Evolutionary conservation across 2,113 vertebrate genomes (phyloP), one percentile per base, ranked within the genome.

Genomic region (Atrichornis clamosus): DNA sequence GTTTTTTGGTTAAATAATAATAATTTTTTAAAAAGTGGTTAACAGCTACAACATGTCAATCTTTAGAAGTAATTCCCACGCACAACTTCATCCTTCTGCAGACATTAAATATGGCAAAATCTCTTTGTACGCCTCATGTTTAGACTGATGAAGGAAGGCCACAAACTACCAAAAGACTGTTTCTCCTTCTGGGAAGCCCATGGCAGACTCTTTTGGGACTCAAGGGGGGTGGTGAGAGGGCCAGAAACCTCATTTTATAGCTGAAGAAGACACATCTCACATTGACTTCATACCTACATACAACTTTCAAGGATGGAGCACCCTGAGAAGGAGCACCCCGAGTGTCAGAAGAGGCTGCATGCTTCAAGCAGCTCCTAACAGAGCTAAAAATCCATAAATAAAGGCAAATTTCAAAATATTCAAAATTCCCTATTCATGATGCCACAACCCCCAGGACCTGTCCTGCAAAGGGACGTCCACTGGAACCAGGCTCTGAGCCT

Each of bases 1-100:
- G 87, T 3, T 91, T 96, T 93, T 75, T 85, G 44, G 65, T 87
- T 86, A 42, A 77, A 84, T 82, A 84, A 85, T 41, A 18, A 62
- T 17, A 32, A 52, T 9, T 84, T n/a, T n/a, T n/a, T n/a, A 63
- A 77, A 59, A 59, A 85, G 50, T 86, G 50, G 63, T 90, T 92
- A 94, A 68, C 88, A 92, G 79, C 94, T 93, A 94, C 88, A 93
- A 93, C 96, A 84, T 80, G 90, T 93, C 95, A 95, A 33, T 95
- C 90, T 93, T 37, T 35, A 65, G n/a, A 89, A 90, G 88, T 33
- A 73, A 94, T 94, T 94, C 95, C 94, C 91, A 93, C 76, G 37
- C 64, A 90, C 50, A 73, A 35, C 49, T 92, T 76, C 58, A 76
- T 65, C 90, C 63, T 86, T 69, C 55, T 2, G 3, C 72, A 90